Percentiles rank a stretch among this genome's conserved stretches.
Evolutionary conservation across 2,113 vertebrate genomes (phyloP).

Genomic region (Petroica traversi): DNA sequence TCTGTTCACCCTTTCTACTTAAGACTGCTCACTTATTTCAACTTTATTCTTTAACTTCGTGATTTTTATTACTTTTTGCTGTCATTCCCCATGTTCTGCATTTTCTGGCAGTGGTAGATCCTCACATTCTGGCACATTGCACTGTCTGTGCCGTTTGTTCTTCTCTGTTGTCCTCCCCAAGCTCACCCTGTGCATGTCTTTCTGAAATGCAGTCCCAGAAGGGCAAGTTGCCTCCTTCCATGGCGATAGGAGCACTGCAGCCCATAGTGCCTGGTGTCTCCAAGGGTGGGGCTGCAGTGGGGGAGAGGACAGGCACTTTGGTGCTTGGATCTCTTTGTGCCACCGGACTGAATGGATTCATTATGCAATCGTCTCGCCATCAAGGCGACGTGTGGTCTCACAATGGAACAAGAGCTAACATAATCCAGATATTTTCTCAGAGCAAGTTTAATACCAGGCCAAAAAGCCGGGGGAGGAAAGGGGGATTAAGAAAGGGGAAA

Average conservation of each 20-base stretch:
- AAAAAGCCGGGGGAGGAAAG: background rate
- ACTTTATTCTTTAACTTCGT: background rate
- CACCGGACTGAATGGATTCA: background rate
- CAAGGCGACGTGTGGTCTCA: conserved; percentile 4
- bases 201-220: background rate
- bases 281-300: background rate
- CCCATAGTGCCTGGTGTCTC: background rate
- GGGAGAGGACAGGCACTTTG: background rate
- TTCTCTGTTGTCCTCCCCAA: background rate
- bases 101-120: background rate
- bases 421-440: conserved; percentile 50
- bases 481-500: background rate
- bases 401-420: conserved; percentile 43
- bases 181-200: background rate
- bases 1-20: background rate
- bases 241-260: background rate
- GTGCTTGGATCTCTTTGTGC: background rate
- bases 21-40: background rate
- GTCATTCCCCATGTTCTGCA: background rate
- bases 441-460: background rate
- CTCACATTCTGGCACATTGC: background rate
- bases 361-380: background rate
- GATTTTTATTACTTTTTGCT: background rate
- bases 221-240: background rate
- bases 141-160: background rate